A percentile compares a stretch with the other conserved stretches of the same genome.
Evolutionary conservation across 2,797 vertebrate genomes (phyloP).

Genomic region (Poeciliopsis turneri): DNA sequence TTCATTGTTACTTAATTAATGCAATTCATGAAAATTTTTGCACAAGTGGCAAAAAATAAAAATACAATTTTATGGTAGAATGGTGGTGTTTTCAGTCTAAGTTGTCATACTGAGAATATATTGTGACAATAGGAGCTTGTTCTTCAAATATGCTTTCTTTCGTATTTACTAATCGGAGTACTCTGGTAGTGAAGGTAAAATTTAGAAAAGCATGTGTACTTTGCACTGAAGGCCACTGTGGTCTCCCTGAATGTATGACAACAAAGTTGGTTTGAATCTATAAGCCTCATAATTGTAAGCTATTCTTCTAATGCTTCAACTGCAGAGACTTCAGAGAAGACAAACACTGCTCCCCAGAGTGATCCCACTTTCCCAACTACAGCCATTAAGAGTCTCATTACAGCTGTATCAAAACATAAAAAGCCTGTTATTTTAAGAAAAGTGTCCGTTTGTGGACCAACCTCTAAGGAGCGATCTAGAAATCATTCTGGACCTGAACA

Average conservation of each 20-base stretch:
- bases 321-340: conserved; percentile 51
- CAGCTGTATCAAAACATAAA: conserved; percentile 42
- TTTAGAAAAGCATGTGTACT: neutral
- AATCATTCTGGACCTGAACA: conserved; percentile 27
- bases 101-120: neutral
- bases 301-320: conserved; percentile 53
- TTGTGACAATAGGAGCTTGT: neutral
- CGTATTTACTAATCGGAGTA: neutral
- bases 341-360: conserved; percentile 49
- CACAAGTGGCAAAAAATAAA: no score
- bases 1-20: neutral
- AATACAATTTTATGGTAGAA: neutral
- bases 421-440: conserved; percentile 58
- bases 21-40: neutral
- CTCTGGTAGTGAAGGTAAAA: neutral
- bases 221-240: neutral
- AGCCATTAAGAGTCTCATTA: conserved; percentile 59
- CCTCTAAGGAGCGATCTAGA: conserved; percentile 41
- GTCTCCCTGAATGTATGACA: conserved; percentile 24
- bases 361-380: conserved; percentile 24
- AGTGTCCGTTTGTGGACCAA: conserved; percentile 19
- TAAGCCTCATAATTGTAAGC: conserved; percentile 65
- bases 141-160: neutral
- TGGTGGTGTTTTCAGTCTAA: neutral
- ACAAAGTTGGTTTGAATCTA: conserved; percentile 37